Base-by-base conservation (phyloP, 2,113 vertebrate species). In the Erinaceus europaeus region DNA sequence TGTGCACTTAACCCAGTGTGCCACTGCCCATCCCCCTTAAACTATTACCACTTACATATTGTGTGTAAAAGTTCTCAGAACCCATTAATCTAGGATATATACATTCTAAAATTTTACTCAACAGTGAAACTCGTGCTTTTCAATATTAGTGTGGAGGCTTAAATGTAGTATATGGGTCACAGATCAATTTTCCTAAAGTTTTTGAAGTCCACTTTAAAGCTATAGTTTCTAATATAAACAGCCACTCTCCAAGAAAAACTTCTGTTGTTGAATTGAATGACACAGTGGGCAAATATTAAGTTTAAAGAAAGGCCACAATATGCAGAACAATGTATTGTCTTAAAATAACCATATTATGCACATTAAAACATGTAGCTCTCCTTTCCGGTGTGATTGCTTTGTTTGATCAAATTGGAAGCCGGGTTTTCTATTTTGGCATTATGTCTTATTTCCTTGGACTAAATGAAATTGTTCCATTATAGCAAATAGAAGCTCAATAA, bases 391-490 rank as follows among this genome's bases (percentile, higher is more conserved):
- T 57, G 90, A 91, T 94, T 94, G 90, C 90, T 83, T 76, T 88
- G 77, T 88, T 90, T 93, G 93, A 93, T 94, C 84, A 90, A 94
- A 93, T 89, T 90, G 89, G 91, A 95, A 94, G 87, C 89, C 29
- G 29, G 88, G 65, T 92, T 88, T 92, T 88, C 89, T 90, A 85
- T 91, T 89, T 86, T 76, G 81, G 88, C 90, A 88, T 90, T 84
- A 78, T 9, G 87, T 50, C 92, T 93, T 93, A 89, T 86, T 94
- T 94, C 92, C 89, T 81, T 90, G 81, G 89, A 89, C 91, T 44
- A 94, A 94, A 94, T 94, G 84, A 93, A 96, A 94, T 94, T 95
- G 89, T 93, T 89, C 84, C 92, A 92, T 95, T 90, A 85, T 89
- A 81, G 89, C 81, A 93, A 95, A 93, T 89, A 91, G 90, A 89